Conservation (phyloP, 2,113 vertebrate genomes). For the Dicaeum eximium region DNA sequence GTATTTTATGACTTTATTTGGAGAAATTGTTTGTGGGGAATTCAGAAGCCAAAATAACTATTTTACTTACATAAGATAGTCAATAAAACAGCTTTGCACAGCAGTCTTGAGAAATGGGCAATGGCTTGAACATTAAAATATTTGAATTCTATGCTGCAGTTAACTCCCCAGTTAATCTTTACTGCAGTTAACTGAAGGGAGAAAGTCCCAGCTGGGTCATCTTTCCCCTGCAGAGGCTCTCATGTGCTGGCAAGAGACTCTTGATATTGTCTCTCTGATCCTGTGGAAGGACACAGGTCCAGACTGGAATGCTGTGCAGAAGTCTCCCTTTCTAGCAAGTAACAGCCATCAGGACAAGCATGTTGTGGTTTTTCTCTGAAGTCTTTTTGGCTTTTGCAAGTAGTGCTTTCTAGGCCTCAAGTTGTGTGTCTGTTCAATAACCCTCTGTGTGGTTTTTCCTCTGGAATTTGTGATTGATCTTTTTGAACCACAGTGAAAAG, state of each 20-base stretch:
- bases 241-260: rapidly evolving
- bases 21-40: background rate
- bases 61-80: background rate
- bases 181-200: background rate
- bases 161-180: background rate
- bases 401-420: background rate
- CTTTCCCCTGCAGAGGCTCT: background rate
- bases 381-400: background rate
- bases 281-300: background rate
- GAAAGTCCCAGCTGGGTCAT: background rate
- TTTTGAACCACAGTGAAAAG: background rate
- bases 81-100: background rate
- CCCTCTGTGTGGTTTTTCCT: background rate
- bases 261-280: rapidly evolving
- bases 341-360: background rate
- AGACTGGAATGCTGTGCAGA: background rate
- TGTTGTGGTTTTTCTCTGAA: background rate
- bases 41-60: background rate
- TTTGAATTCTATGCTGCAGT: background rate
- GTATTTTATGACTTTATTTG: background rate
- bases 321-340: background rate
- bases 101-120: background rate
- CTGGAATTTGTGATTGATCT: rapidly evolving
- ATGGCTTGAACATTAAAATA: background rate
- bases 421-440: background rate